Conservation (phyloP, 2,113 vertebrate genomes). For the Callaeas wilsoni region DNA sequence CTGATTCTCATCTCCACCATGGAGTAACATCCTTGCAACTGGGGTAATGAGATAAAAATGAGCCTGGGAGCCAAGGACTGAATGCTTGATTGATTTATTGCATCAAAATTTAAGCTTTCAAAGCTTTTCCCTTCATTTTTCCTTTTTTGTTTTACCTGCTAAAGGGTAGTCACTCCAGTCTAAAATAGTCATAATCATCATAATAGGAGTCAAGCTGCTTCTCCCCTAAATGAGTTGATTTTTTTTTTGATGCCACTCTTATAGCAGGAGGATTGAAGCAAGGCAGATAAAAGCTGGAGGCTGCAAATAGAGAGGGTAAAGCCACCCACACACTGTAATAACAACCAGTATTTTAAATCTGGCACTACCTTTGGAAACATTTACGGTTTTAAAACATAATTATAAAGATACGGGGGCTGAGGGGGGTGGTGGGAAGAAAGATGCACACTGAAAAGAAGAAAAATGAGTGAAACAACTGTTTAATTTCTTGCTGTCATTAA, state of each 20-base stretch:
- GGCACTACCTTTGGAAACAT: slow-evolving; percentile 59
- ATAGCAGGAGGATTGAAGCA: slow-evolving; percentile 1
- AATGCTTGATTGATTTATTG: not conserved
- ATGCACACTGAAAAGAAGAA: slow-evolving; percentile 25
- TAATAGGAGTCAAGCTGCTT: not conserved
- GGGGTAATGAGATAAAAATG: not conserved
- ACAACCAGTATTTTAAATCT: slow-evolving; percentile 55
- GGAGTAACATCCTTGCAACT: not conserved
- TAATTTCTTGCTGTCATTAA: slow-evolving; percentile 60
- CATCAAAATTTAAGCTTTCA: not conserved
- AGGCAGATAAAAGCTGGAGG: slow-evolving; percentile 24
- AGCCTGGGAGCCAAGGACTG: not conserved
- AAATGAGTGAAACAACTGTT: slow-evolving; percentile 55
- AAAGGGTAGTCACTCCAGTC: not conserved
- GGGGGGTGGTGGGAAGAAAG: not conserved
- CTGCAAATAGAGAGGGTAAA: slow-evolving; percentile 11
- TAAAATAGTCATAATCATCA: slow-evolving; percentile 30
- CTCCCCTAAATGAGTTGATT: not conserved
- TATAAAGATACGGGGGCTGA: slow-evolving; percentile 42
- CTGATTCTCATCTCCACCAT: not conserved
- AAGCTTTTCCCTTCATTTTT: not conserved
- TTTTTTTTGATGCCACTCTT: not conserved
- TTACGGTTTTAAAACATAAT: slow-evolving; percentile 50
- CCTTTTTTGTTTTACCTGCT: not conserved
- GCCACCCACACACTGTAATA: slow-evolving; percentile 46